Percentiles rank a stretch among this genome's conserved stretches.
Conservation (phyloP, 2,797 vertebrate species). For the Falco concolor region DNA sequence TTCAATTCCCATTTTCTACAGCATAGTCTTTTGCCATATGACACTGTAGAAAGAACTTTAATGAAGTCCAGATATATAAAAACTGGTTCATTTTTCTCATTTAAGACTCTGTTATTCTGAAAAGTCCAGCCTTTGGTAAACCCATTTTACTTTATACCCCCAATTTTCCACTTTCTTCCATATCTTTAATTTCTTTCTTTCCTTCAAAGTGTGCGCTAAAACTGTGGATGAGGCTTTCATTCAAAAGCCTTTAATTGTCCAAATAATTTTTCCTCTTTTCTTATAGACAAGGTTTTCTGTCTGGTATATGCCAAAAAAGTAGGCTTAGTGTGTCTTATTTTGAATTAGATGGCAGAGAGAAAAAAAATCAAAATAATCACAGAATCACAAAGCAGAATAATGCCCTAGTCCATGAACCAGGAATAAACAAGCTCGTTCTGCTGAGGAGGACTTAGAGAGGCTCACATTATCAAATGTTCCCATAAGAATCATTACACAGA, state of each 20-base stretch:
- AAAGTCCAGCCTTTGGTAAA: not conserved
- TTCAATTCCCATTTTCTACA: constrained; percentile 28
- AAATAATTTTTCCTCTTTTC: not conserved
- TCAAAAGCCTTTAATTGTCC: not conserved
- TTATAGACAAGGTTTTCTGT: not conserved
- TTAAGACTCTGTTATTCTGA: not conserved
- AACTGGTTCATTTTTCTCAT: not conserved
- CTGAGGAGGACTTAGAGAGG: not conserved
- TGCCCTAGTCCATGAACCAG: not conserved
- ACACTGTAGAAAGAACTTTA: constrained; percentile 4
- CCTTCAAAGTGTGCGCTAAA: not conserved
- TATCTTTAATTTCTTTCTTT: not conserved
- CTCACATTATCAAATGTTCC: not conserved
- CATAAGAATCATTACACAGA: not conserved
- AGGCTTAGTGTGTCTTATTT: not conserved
- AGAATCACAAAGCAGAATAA: not conserved
- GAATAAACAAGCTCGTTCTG: not conserved
- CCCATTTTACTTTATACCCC: not conserved
- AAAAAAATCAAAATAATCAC: not conserved
- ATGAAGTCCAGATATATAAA: constrained; percentile 29
- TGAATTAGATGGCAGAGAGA: not conserved
- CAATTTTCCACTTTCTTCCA: not conserved
- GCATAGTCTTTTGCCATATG: not conserved
- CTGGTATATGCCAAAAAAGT: not conserved
- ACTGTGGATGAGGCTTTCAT: not conserved